Percentiles rank a stretch among this genome's conserved stretches.
These are phyloP conservation scores for Pyrochroa serraticornis DNA, from an alignment of 2,888 invertebrate genomes.

Conservation along the genomic window DNA sequence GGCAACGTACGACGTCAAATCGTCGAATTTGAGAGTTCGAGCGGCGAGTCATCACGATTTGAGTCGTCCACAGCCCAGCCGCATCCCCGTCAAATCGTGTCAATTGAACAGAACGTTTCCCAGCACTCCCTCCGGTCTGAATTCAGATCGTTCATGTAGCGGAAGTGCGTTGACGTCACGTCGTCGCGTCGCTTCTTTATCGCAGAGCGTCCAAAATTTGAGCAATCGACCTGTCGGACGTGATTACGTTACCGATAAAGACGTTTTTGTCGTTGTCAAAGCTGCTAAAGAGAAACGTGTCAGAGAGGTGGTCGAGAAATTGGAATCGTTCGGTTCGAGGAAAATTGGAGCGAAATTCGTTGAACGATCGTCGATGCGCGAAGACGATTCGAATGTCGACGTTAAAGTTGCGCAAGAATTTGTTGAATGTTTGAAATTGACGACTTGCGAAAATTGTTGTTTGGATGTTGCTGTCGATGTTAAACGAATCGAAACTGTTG, in stretches of 20 bases:
- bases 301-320: constrained; percentile 37
- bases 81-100: constrained; percentile 52
- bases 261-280: constrained; percentile 35
- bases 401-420: constrained; percentile 40
- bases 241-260: constrained; percentile 22
- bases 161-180: constrained; percentile 19
- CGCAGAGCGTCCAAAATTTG: constrained; percentile 37
- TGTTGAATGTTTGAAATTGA: constrained; percentile 34
- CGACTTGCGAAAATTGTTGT: constrained; percentile 22
- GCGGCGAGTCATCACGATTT: constrained; percentile 49
- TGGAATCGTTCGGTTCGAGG: constrained; percentile 27
- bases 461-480: too few species aligned
- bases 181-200: constrained; percentile 10
- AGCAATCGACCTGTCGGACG: too few species aligned
- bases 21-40: constrained; percentile 23
- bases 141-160: constrained; percentile 45
- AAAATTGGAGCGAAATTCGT: constrained; percentile 39
- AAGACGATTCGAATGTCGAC: constrained; percentile 36
- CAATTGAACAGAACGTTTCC: constrained; percentile 50
- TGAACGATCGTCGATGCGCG: constrained; percentile 20
- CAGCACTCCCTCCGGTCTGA: constrained; percentile 58
- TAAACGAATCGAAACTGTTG: too few species aligned
- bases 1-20: too few species aligned
- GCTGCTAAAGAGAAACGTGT: constrained; percentile 37
- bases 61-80: constrained; percentile 42